phyloP scores from a whole-genome alignment of 2,113 vertebrate species.

The Silurus asotus region DNA sequence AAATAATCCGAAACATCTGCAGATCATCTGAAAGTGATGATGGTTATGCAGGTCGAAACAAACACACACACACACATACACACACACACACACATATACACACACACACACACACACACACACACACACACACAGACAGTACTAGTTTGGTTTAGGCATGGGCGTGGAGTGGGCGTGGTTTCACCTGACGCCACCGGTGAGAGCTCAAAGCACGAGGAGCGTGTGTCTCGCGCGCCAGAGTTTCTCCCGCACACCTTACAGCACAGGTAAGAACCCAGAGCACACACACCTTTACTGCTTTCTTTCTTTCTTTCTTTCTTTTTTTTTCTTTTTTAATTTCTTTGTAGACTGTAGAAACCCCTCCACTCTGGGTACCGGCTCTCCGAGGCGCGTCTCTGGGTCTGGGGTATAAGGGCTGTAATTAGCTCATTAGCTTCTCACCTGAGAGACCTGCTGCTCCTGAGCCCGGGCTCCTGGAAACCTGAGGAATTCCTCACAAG shows the following conservation, averaged over 20 bases:
- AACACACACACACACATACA: too few relatives aligned
- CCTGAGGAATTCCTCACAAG: too few relatives aligned
- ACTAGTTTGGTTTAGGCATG: background rate
- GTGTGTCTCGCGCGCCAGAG: background rate
- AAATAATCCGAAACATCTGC: too few relatives aligned
- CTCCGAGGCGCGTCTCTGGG: too few relatives aligned
- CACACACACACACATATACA: background rate
- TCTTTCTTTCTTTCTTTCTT: too few relatives aligned
- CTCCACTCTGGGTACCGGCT: too few relatives aligned
- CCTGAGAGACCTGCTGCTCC: background rate
- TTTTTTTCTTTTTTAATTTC: too few relatives aligned
- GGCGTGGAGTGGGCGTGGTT: slow-evolving; percentile 15
- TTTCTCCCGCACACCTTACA: background rate
- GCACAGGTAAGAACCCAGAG: background rate
- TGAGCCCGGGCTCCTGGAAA: too few relatives aligned
- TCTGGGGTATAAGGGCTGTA: background rate
- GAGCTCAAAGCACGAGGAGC: slow-evolving; percentile 19
- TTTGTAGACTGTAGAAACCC: too few relatives aligned
- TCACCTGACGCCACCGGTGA: background rate
- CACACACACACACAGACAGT: background rate
- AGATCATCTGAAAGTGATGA: too few relatives aligned
- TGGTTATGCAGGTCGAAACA: too few relatives aligned
- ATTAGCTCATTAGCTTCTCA: background rate
- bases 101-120: background rate
- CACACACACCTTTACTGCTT: background rate